Conservation (phyloP, 2,113 vertebrate genomes). For the Cheilinus undulatus region DNA sequence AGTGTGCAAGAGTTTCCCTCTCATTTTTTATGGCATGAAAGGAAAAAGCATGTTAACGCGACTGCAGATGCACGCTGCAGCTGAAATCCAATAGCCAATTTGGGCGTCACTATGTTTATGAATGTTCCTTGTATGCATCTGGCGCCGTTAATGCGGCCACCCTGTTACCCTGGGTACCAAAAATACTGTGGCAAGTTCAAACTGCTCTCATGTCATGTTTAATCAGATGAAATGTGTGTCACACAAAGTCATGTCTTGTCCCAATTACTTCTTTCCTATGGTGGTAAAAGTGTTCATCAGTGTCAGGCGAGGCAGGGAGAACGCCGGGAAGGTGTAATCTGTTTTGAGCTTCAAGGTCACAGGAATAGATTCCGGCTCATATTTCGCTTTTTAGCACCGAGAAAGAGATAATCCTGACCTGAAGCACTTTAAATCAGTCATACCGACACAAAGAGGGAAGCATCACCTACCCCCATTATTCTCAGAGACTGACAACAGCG, state of each 20-base stretch:
- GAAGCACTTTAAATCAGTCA: slow-evolving; percentile 53
- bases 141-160: slow-evolving; percentile 11
- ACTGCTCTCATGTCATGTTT: slow-evolving; percentile 32
- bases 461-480: neutral
- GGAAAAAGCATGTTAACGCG: slow-evolving; percentile 10
- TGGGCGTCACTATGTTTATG: slow-evolving; percentile 19
- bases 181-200: slow-evolving; percentile 23
- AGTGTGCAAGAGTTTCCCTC: slow-evolving; percentile 40
- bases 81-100: slow-evolving; percentile 37
- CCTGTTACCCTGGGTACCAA: slow-evolving; percentile 24
- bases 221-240: slow-evolving; percentile 20
- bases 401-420: slow-evolving; percentile 37
- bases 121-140: neutral
- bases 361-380: slow-evolving; percentile 32
- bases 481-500: slow-evolving; percentile 8
- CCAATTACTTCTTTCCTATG: slow-evolving; percentile 16
- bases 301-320: slow-evolving; percentile 3
- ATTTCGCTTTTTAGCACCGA: slow-evolving; percentile 36
- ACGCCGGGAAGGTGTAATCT: slow-evolving; percentile 36
- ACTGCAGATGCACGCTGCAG: slow-evolving; percentile 26
- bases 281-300: slow-evolving; percentile 38
- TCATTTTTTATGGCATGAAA: slow-evolving; percentile 35
- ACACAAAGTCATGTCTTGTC: slow-evolving; percentile 33
- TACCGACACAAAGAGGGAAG: slow-evolving; percentile 18
- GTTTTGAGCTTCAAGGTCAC: slow-evolving; percentile 52